Evolutionary conservation across 2,797 vertebrate species (phyloP).

Genomic region (Mormyrops attenuatus): DNA sequence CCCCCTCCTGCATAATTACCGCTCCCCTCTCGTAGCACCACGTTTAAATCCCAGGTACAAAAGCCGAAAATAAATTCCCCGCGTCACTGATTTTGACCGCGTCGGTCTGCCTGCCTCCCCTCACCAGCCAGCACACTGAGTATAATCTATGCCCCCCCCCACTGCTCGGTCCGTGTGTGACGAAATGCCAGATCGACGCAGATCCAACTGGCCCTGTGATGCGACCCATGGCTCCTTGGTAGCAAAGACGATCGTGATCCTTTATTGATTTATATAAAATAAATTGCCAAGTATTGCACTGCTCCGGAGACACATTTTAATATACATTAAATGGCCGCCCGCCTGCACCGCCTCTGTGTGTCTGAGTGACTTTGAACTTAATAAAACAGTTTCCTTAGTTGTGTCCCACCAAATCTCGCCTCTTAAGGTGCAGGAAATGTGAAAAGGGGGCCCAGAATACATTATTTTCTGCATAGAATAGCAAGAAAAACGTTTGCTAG

Average conservation of each 20-base stretch:
- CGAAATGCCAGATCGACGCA: neutral
- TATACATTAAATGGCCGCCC: conserved; percentile 31
- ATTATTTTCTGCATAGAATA: neutral
- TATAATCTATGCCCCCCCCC: neutral
- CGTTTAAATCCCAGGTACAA: conserved; percentile 28
- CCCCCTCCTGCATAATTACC: conserved; percentile 33
- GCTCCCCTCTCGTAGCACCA: neutral
- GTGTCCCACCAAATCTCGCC: neutral
- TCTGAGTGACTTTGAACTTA: neutral
- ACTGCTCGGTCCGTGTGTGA: neutral
- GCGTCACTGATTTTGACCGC: neutral
- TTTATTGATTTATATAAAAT: conserved; percentile 33
- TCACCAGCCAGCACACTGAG: neutral
- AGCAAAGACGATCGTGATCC: conserved; percentile 28
- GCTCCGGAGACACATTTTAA: conserved; percentile 34
- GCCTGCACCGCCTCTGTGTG: neutral
- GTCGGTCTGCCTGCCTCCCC: neutral
- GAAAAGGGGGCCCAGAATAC: neutral
- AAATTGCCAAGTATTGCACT: conserved; percentile 20
- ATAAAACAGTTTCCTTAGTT: neutral
- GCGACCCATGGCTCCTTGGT: neutral
- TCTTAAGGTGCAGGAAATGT: neutral
- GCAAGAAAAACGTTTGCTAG: neutral
- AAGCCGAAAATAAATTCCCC: conserved; percentile 24
- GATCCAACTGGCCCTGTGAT: neutral